Evolutionary conservation across 2,888 invertebrate genomes (phyloP), one percentile per base, ranked within the genome.

Genomic region (Drosophila robusta): DNA sequence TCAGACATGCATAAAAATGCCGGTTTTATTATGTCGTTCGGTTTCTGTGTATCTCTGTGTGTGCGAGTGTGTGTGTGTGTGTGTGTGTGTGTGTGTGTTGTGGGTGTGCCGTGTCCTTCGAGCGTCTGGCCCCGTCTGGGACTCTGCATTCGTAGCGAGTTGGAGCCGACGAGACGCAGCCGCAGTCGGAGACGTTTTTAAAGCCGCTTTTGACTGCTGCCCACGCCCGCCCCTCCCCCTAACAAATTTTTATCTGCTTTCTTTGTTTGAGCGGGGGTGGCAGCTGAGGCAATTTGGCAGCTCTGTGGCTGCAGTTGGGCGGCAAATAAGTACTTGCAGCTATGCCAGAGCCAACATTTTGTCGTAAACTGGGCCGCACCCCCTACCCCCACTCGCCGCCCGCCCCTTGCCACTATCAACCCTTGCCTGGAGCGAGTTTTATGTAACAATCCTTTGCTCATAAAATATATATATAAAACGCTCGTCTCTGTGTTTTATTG

Each of bases 1-100:
- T 82, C 85, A 86, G 86, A 87, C 86, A 86, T 86, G 86, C 86
- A 87, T 87, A 86, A 87, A 86, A 87, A 87, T 87, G 86, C 86
- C 86, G 86, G 86, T 85, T 87, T 87, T 87, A 85, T 85, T 87
- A 85, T 87, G 85, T 84, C 87, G 87, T 87, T 86, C 70, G 70
- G 54, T 64, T 50, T 64, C 50, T 63, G 64, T 71, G 70, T 44
- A 42, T 63, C 22, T 42, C 11, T 52, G 44, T 56, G 34, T 46
- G 29, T 46, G 41, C 47, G 32, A 50, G 29, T 47, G n/a, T 47
- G 65, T 78, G 78, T 68, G 77, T 60, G 78, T 55, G 61, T n/a
- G n/a, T n/a, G n/a, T 46, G 46, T 38, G 52, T 45, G 60, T 46
- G 29, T 46, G 41, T 51, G 32, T 54, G 29, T 47, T 47, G 65